phyloP scores from a whole-genome alignment of 35 echinoderm and acorn worm species.

The Stichopus chloronotus region DNA sequence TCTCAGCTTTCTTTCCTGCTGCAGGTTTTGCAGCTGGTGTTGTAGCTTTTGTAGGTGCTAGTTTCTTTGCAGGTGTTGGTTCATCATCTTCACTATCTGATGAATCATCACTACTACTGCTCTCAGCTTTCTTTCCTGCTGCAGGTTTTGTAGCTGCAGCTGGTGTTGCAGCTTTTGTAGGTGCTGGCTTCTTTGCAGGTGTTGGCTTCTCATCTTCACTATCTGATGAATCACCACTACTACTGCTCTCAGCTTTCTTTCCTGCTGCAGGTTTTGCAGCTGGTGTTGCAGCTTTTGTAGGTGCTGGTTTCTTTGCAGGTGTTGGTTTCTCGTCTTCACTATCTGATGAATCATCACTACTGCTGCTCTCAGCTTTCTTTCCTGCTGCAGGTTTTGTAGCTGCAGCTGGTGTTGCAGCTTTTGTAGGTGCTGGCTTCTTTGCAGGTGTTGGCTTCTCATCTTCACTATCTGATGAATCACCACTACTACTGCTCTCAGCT shows the following conservation, averaged over 20 bases:
- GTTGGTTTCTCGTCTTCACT: slow-evolving; percentile 30
- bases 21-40: neutral
- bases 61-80: slow-evolving; percentile 15
- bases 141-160: neutral
- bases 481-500: neutral
- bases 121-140: slow-evolving; percentile 26
- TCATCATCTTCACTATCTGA: slow-evolving; percentile 44
- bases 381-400: neutral
- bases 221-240: neutral
- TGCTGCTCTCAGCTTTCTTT: slow-evolving; percentile 27
- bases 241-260: slow-evolving; percentile 17
- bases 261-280: neutral
- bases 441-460: slow-evolving; percentile 4
- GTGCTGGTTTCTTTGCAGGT: slow-evolving; percentile 31
- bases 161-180: neutral
- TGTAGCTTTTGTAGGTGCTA: neutral
- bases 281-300: neutral
- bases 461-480: slow-evolving; percentile 6
- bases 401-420: slow-evolving; percentile 15
- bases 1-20: neutral
- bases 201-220: neutral
- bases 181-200: neutral
- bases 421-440: neutral
- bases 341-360: slow-evolving; percentile 17
- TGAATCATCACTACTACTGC: neutral